These are phyloP conservation scores for Acromyrmex echinatior DNA, from an alignment of 1,140 invertebrate genomes.

Conservation along the genomic window DNA sequence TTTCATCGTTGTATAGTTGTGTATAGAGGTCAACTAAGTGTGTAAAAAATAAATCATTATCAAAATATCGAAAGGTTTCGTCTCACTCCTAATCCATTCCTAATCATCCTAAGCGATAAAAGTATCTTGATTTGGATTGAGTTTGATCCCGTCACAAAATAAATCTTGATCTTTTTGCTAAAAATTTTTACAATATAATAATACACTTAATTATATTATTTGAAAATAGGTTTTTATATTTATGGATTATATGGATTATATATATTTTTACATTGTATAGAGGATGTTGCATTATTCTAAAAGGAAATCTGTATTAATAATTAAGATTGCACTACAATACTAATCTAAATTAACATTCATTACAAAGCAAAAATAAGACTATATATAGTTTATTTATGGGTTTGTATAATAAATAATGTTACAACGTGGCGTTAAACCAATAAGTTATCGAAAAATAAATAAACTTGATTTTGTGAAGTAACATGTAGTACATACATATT, in stretches of 20 bases:
- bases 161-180: background rate
- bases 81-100: background rate
- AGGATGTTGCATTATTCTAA: conserved; percentile 32
- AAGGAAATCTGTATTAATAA: conserved; percentile 11
- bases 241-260: conserved; percentile 30
- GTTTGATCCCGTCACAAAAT: background rate
- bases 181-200: conserved; percentile 6
- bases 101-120: background rate
- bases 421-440: conserved; percentile 26
- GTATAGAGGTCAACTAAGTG: conserved; percentile 85
- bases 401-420: conserved; percentile 27
- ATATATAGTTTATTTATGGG: conserved; percentile 7
- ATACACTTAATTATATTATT: conserved; percentile 77
- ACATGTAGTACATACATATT: conserved; percentile 11
- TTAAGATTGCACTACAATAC: conserved; percentile 32
- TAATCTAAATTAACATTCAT: conserved; percentile 18
- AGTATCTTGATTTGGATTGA: background rate
- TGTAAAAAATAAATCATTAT: conserved; percentile 85
- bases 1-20: conserved; percentile 86
- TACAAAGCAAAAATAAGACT: conserved; percentile 6
- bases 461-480: conserved; percentile 20
- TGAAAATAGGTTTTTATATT: conserved; percentile 77
- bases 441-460: conserved; percentile 12
- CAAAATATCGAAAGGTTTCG: conserved; percentile 71
- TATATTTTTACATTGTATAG: conserved; percentile 36